These are phyloP conservation scores for Sebastes itinus DNA, from an alignment of 2,797 vertebrate genomes.

Conservation along the genomic window DNA sequence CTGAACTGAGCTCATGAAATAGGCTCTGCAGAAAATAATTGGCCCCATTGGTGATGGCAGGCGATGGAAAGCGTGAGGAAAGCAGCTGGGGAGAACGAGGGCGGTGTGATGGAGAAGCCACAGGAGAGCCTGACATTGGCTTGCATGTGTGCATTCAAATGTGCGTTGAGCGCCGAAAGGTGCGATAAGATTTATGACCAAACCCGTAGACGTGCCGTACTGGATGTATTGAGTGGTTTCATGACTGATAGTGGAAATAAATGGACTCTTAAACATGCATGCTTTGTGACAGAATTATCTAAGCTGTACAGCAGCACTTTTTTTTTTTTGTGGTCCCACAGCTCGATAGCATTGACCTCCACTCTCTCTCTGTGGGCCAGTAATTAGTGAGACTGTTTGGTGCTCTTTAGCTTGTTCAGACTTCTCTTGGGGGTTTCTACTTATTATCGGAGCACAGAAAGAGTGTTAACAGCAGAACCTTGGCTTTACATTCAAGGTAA, in stretches of 20 bases:
- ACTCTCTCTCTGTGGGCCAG: slow-evolving; percentile 32
- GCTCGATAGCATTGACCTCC: slow-evolving; percentile 62
- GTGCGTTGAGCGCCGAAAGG: neutral
- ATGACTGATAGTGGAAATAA: slow-evolving; percentile 10
- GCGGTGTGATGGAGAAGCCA: slow-evolving; percentile 14
- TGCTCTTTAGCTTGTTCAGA: slow-evolving; percentile 43
- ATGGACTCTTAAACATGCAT: slow-evolving; percentile 3
- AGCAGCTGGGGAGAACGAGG: slow-evolving; percentile 30
- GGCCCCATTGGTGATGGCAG: slow-evolving; percentile 56
- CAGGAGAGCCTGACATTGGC: slow-evolving; percentile 12
- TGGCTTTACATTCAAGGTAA: slow-evolving; percentile 26
- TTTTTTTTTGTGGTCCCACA: slow-evolving; percentile 1
- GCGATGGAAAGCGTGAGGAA: slow-evolving; percentile 43
- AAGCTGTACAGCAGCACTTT: neutral
- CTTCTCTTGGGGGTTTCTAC: slow-evolving; percentile 49
- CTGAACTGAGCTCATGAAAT: slow-evolving; percentile 35
- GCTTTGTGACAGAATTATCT: neutral
- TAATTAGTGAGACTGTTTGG: slow-evolving; percentile 63
- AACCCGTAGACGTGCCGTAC: neutral
- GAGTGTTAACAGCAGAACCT: slow-evolving; percentile 1
- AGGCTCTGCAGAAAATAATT: slow-evolving; percentile 60
- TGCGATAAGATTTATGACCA: slow-evolving; percentile 11
- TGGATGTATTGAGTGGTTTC: neutral
- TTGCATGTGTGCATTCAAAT: slow-evolving; percentile 3
- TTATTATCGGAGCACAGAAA: slow-evolving; percentile 31